phyloP scores from a whole-genome alignment of 2,113 vertebrate species.

The Tachuris rubrigastra region DNA sequence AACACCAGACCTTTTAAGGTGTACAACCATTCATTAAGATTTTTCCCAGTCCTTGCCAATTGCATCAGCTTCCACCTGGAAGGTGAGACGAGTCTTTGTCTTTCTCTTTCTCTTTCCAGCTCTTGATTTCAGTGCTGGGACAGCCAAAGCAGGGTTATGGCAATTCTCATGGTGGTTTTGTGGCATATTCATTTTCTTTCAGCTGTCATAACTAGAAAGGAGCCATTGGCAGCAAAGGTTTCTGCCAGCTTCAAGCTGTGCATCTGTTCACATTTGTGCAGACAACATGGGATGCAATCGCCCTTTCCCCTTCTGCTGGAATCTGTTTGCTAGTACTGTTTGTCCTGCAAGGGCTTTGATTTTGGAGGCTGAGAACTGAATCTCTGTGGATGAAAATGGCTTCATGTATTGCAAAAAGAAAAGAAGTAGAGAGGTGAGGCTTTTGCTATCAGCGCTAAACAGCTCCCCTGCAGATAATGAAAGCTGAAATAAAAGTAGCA shows the following conservation, averaged over 20 bases:
- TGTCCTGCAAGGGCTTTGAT: not conserved
- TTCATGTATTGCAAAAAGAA: not conserved
- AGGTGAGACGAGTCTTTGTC: not conserved
- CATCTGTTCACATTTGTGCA: conserved; percentile 49
- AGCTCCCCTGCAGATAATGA: not conserved
- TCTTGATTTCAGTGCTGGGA: not conserved
- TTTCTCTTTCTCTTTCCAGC: not conserved
- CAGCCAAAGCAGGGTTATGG: not conserved
- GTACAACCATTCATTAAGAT: not conserved
- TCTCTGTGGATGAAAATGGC: not conserved
- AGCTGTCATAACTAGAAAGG: conserved; percentile 47
- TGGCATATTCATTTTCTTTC: conserved; percentile 28
- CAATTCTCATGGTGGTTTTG: conserved; percentile 48
- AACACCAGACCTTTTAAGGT: not conserved
- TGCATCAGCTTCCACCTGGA: not conserved
- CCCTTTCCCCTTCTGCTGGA: not conserved
- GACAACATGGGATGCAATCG: not conserved
- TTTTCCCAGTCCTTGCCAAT: not conserved
- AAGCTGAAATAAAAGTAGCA: conserved; percentile 3
- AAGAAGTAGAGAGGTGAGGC: not conserved
- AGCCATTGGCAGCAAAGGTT: not conserved
- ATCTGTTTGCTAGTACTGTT: not conserved
- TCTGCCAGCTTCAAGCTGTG: conserved; percentile 13
- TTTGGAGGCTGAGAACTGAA: not conserved
- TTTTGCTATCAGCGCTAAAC: not conserved